Base-by-base conservation (phyloP, 1,140 invertebrate species). In the Scaptodrosophila lebanonensis region DNA sequence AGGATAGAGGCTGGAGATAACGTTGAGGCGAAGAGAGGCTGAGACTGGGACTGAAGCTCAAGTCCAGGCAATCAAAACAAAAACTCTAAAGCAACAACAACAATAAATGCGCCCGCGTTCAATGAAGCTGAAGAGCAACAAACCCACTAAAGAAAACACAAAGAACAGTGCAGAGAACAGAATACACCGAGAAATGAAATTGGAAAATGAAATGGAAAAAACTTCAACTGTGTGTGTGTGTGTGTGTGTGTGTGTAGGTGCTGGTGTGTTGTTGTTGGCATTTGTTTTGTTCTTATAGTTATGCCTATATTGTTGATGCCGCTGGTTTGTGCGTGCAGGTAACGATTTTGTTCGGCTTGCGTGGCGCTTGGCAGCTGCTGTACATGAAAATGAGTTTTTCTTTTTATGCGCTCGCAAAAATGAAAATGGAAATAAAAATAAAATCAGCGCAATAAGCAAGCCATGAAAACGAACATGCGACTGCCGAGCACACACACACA, bases 191-290 rank as follows among this genome's bases (percentile, higher is more conserved):
- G 49, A 48, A 66, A 64, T 79, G 44, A 77, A 69, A 79, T 79
- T 79, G 73, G 64, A 79, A 79, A 79, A 82, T 79, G 75, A 73
- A 82, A 79, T 79, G 73, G 75, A 79, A 71, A 77, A 75, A 70
- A 58, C 44, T 43, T 49, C 30, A 45, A 61, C 49, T 63, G 32
- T 30, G 15, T 47, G 60, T 60, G n/a, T 38, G 36, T 9, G 16
- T 47, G 20, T 48, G 12, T 50, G 32, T 44, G 5, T 59, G 25
- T 44, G 30, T 35, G 29, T 51, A 22, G 45, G 45, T 36, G 16
- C 18, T 32, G 27, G 36, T 32, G 44, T 36, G 33, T 18, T 49
- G 45, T 13, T 36, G 54, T 27, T n/a, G 5, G 11, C 39, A 18
- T 53, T 8, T 25, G 15, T 32, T 25, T 4, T 25, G 22, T n/a